phyloP scores from a whole-genome alignment of 2,113 vertebrate species.

The Podarcis muralis region DNA sequence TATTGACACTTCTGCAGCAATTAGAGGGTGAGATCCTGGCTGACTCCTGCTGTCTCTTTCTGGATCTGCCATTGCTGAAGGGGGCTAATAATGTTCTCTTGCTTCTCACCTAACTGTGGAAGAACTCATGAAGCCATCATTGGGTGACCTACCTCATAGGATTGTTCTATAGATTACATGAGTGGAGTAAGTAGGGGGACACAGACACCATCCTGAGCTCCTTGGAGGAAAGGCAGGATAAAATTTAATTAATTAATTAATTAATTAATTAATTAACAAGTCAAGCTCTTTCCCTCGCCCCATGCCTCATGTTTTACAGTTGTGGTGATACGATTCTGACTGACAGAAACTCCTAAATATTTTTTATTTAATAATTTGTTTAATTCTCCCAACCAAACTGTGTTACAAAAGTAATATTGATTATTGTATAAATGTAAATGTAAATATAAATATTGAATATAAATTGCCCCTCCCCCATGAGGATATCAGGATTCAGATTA shows the following conservation, averaged over 20 bases:
- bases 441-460: too few species aligned
- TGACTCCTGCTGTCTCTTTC: neutral
- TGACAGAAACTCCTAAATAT: neutral
- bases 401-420: too few species aligned
- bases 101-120: neutral
- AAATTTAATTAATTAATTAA: neutral
- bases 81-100: neutral
- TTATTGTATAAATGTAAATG: too few species aligned
- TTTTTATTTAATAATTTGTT: too few species aligned
- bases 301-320: too few species aligned
- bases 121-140: neutral
- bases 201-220: neutral
- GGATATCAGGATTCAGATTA: too few species aligned
- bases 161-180: neutral
- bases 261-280: neutral
- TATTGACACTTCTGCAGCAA: neutral
- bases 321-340: neutral
- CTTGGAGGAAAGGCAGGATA: neutral
- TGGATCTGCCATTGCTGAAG: neutral
- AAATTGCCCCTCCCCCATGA: too few species aligned
- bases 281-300: neutral
- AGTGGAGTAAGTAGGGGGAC: neutral
- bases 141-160: neutral
- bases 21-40: neutral
- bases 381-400: too few species aligned